Base-by-base conservation (phyloP, 1,140 invertebrate genomes). In the Drosophila ficusphila region DNA sequence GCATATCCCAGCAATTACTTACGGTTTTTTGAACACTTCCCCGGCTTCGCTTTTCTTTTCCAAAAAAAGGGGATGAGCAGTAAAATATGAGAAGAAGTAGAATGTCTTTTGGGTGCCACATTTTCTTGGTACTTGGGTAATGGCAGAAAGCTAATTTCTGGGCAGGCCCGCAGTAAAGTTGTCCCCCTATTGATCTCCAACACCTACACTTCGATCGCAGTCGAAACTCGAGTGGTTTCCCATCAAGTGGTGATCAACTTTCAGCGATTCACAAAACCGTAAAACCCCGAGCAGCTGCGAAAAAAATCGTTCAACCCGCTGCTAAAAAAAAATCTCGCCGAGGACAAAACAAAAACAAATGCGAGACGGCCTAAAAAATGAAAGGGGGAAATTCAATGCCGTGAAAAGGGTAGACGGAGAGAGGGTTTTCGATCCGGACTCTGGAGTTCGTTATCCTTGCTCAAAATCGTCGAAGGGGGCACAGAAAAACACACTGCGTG, bases 1-100 rank as follows among this genome's bases (percentile, higher is more conserved):
- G 81, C 54, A 76, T 86, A 86, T 86, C 76, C 76, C 77, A 47
- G 72, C 76, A 85, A 86, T 85, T 86, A 86, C 68, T 86, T 86
- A 86, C 81, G 82, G 82, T 74, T 72, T 81, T 77, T 34, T 86
- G 81, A 79, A 73, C 81, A 76, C 64, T 82, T 68, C 21, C 48
- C 33, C 18, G 18, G 16, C 3, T 8, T 8, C 18, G 14, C 36
- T n/a, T 27, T 34, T 57, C 9, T 27, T 19, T 25, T 25, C 0
- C 12, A 16, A 27, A 31, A 48, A 56, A 53, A 7, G 7, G 41
- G 29, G 46, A 12, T 39, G 39, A 44, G 36, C 16, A 11, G 29
- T 18, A 23, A 29, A 23, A 25, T 7, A 18, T 34, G 6, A 19
- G 21, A 18, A n/a, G 16, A 54, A 14, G 31, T 56, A 6, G 36